Evolutionary conservation across 2,888 invertebrate genomes (phyloP).

Genomic region (Acrobasis consociella): DNA sequence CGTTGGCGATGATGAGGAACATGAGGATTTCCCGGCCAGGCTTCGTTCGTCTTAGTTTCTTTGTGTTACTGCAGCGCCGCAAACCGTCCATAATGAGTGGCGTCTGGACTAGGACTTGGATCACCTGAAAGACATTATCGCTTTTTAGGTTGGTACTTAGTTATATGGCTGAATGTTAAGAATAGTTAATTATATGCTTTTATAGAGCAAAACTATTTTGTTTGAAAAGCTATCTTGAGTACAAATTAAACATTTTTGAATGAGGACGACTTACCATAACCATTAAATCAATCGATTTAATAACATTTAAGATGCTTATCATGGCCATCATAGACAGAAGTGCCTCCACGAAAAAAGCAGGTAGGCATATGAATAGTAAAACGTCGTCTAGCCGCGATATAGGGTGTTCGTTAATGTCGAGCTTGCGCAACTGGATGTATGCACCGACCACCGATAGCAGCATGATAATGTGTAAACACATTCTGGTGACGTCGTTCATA

Average conservation of each 20-base stretch:
- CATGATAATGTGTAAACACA: conserved; percentile 81
- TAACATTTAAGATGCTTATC: conserved; percentile 72
- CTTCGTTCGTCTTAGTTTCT: conserved; percentile 84
- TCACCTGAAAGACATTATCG: conserved; percentile 64
- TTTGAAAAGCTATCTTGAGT: background rate
- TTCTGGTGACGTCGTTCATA: conserved; percentile 77
- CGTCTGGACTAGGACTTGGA: conserved; percentile 89
- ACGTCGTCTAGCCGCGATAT: conserved; percentile 87
- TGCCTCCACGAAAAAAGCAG: conserved; percentile 88
- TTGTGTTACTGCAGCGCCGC: conserved; percentile 87
- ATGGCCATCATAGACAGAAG: conserved; percentile 87
- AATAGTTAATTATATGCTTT: too few species aligned
- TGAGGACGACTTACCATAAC: conserved; percentile 74
- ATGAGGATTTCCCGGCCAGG: conserved; percentile 90
- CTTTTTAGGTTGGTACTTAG: too few species aligned
- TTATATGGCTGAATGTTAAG: too few species aligned
- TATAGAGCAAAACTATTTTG: too few species aligned
- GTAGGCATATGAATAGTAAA: conserved; percentile 86
- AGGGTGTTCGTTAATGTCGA: conserved; percentile 86
- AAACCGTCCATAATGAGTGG: conserved; percentile 88
- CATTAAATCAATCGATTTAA: conserved; percentile 77
- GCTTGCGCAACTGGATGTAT: conserved; percentile 84
- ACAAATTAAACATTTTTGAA: background rate
- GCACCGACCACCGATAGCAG: conserved; percentile 83
- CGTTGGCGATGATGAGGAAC: conserved; percentile 89